A percentile compares a stretch with the other conserved stretches of the same genome.
These are phyloP conservation scores for Agrotis ipsilon DNA, from an alignment of 2,888 invertebrate species.

Conservation along the genomic window DNA sequence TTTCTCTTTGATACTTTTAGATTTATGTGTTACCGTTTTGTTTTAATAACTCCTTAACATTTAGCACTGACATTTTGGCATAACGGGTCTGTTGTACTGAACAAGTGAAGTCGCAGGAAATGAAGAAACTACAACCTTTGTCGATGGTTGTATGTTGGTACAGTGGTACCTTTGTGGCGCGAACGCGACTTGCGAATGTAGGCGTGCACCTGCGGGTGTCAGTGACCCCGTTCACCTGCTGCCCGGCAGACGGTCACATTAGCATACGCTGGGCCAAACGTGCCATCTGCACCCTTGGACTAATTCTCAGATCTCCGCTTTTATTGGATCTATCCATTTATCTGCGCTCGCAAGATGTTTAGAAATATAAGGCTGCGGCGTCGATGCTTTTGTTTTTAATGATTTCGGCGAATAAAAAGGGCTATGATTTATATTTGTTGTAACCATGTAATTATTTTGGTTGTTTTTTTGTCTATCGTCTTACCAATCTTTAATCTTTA, in stretches of 20 bases:
- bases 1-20: background rate
- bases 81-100: background rate
- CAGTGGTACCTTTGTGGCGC: conserved; percentile 63
- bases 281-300: conserved; percentile 66
- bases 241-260: conserved; percentile 75
- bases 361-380: background rate
- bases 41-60: too few relatives aligned
- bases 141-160: conserved; percentile 49
- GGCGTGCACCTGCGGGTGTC: conserved; percentile 82
- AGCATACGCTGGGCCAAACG: conserved; percentile 75
- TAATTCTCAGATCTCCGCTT: conserved; percentile 35
- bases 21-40: background rate
- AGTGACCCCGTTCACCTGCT: conserved; percentile 88
- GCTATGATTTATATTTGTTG: background rate
- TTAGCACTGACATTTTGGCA: conserved; percentile 7
- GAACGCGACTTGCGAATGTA: conserved; percentile 62
- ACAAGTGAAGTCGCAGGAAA: conserved; percentile 68
- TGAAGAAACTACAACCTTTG: conserved; percentile 71
- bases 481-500: too few relatives aligned
- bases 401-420: too few relatives aligned
- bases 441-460: background rate
- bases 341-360: conserved; percentile 12
- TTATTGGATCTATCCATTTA: conserved; percentile 26
- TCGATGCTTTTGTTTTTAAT: background rate
- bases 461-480: too few relatives aligned